Percentiles rank a stretch among this genome's conserved stretches.
These are phyloP conservation scores for Hydrozoanthus tunicans DNA, from an alignment of 64 coral and sea anemone genomes.

Conservation along the genomic window DNA sequence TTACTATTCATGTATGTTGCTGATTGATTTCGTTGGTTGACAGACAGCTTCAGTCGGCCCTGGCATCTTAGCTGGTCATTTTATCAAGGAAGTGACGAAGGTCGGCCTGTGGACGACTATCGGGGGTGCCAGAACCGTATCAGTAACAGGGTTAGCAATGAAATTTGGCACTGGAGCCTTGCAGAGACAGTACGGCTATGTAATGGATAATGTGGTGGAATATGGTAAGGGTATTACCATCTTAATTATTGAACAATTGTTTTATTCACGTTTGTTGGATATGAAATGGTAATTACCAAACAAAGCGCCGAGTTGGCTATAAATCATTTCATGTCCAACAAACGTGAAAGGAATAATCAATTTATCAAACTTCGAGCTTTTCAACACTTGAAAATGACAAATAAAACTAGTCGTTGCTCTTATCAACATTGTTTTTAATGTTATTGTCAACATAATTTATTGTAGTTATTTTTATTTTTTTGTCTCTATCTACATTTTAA, in stretches of 20 bases:
- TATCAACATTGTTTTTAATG: no score
- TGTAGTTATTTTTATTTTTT: neutral
- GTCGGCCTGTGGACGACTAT: neutral
- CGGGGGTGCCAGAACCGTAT: neutral
- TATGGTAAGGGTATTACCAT: neutral
- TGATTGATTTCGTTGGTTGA: neutral
- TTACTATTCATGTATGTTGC: no score
- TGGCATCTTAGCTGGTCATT: neutral
- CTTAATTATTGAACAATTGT: no score
- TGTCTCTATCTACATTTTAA: neutral
- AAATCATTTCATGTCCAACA: no score
- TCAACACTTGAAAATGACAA: no score
- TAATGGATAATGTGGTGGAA: neutral
- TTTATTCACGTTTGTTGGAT: no score
- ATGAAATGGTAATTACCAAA: no score
- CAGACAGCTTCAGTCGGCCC: neutral
- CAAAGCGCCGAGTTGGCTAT: no score
- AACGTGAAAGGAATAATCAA: no score
- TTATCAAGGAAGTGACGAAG: neutral
- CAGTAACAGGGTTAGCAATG: neutral
- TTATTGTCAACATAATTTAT: no score
- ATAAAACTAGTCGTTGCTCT: no score
- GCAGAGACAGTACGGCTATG: neutral
- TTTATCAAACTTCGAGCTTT: no score
- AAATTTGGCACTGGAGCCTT: neutral